phyloP scores from a whole-genome alignment of 2,888 invertebrate species.

The Hirtodrosophila confusa region DNA sequence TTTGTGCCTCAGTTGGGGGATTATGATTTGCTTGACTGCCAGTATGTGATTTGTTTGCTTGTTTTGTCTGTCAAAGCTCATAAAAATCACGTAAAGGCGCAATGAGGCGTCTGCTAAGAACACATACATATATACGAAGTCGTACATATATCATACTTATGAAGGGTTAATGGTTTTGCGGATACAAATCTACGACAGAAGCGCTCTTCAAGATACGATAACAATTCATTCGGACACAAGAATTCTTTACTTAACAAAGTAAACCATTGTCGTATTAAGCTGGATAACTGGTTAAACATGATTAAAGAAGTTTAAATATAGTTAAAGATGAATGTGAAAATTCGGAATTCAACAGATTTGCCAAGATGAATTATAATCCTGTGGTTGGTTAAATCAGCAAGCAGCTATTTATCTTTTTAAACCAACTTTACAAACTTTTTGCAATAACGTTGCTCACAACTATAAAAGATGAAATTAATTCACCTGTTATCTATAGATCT shows the following conservation, averaged over 20 bases:
- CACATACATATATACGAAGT: neutral
- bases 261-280: no score
- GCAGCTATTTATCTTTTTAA: no score
- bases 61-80: slow-evolving; percentile 10
- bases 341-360: no score
- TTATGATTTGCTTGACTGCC: slow-evolving; percentile 21
- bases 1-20: slow-evolving; percentile 32
- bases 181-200: no score
- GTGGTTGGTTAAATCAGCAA: no score
- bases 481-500: no score
- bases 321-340: no score
- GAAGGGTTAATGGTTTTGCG: neutral
- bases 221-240: neutral
- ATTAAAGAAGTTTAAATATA: neutral
- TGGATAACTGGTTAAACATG: neutral
- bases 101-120: slow-evolving; percentile 1
- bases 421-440: no score
- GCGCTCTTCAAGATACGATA: no score
- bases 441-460: no score
- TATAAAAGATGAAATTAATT: no score
- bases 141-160: neutral
- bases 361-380: no score
- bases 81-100: slow-evolving; percentile 5
- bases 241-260: neutral
- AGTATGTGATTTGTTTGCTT: slow-evolving; percentile 17